These are phyloP conservation scores for Heliangelus exortis DNA, from an alignment of 2,797 vertebrate species.

Conservation along the genomic window DNA sequence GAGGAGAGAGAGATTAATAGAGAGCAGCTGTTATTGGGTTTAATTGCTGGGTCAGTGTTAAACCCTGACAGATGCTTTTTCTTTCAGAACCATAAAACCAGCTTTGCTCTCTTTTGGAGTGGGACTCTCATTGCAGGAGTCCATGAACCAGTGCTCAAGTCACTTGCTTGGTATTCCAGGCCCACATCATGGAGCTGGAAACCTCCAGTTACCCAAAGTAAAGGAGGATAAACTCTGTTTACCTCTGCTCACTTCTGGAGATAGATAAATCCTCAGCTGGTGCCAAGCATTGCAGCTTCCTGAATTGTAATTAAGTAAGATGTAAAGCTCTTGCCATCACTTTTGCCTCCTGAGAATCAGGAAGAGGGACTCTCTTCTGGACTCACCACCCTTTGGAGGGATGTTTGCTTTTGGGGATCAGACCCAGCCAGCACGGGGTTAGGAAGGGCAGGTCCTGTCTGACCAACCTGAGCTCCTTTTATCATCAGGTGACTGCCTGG, in stretches of 20 bases:
- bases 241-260: not conserved
- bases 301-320: not conserved
- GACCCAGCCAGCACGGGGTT: too few relatives aligned
- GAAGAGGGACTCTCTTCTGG: too few relatives aligned
- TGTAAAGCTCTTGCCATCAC: not conserved
- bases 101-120: not conserved
- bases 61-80: not conserved
- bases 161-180: not conserved
- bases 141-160: not conserved
- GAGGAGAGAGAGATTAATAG: too few relatives aligned
- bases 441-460: too few relatives aligned
- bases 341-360: not conserved
- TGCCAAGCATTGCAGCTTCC: not conserved
- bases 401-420: not conserved
- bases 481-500: too few relatives aligned
- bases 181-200: not conserved
- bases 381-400: accelerated
- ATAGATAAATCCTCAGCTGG: not conserved
- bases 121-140: accelerated
- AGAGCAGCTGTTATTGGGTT: too few relatives aligned
- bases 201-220: not conserved
- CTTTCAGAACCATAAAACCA: not conserved
- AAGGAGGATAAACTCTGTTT: not conserved
- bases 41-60: too few relatives aligned
- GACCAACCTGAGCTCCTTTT: too few relatives aligned